Conservation (phyloP, 2,888 invertebrate species). For the Psylliodes chrysocephalus region DNA sequence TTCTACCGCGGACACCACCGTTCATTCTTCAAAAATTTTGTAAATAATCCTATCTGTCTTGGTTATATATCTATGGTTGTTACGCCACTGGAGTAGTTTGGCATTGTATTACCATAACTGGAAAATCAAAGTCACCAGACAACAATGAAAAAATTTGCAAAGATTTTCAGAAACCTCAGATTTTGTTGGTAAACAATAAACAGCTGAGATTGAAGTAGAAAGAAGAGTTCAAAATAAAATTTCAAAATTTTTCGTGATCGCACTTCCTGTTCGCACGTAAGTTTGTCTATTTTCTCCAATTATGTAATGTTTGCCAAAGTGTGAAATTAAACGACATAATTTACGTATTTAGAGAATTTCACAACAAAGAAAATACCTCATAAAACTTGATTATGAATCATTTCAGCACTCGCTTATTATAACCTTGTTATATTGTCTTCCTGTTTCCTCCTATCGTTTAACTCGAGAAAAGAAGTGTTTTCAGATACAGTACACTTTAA, state of each 20-base stretch:
- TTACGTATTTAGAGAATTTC: not conserved
- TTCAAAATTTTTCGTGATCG: constrained; percentile 39
- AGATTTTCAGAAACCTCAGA: not conserved
- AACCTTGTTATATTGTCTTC: constrained; percentile 27
- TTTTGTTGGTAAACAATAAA: constrained; percentile 49
- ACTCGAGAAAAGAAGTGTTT: not conserved
- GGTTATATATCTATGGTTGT: too few species aligned
- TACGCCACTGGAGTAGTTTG: not conserved
- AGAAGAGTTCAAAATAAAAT: constrained; percentile 1
- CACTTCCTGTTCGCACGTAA: not conserved
- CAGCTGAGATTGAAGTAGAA: constrained; percentile 40
- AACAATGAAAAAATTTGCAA: not conserved
- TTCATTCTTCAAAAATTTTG: too few species aligned
- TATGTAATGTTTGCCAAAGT: constrained; percentile 1
- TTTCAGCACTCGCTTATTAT: constrained; percentile 7
- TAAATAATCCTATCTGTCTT: too few species aligned
- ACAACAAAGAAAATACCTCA: constrained; percentile 22
- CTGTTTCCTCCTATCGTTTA: not conserved
- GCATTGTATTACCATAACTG: constrained; percentile 19
- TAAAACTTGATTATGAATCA: constrained; percentile 13
- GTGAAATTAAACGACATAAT: constrained; percentile 5
- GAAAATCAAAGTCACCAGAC: constrained; percentile 20
- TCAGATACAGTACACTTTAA: not conserved
- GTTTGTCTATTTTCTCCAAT: not conserved
- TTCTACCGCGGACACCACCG: too few species aligned